Evolutionary conservation across 2,888 invertebrate species (phyloP), one percentile per base, ranked within the genome.

Genomic region (Pristionchus arcanus): DNA sequence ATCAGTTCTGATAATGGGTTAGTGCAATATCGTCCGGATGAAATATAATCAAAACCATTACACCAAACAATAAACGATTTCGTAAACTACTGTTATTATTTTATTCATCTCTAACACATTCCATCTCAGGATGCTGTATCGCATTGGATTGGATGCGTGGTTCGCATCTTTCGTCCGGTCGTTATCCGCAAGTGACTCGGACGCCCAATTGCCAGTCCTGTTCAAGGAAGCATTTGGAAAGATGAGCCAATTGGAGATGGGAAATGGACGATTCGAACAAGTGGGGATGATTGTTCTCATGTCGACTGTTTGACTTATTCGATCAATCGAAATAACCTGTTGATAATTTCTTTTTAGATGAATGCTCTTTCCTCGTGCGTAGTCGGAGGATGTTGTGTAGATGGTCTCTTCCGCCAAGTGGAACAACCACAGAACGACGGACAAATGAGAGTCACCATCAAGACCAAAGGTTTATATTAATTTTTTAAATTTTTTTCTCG

Each of bases 181-280:
- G 34, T 4, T 74, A 16, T 16, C 34, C 34, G 74, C 34, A 16
- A 25, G 19, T 9, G 37, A 74, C 16, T 37, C 74, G 74, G 25
- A 37, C 15, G 34, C 34, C 11, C 74, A 37, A 25, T 21, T 74
- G 9, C 25, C 15, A 4, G 37, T 5, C 5, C 34, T 74, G 15
- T 74, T 74, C 74, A 25, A 16, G 19, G 19, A 34, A 15, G 4
- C 34, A 34, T 74, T 74, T 34, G 34, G 25, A 9, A 74, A n/a
- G n/a, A 21, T 74, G 19, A 74, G 13, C 16, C 37, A 34, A 21
- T 19, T 74, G 19, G 74, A 34, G 34, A 74, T 74, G 74, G 74
- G 74, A 74, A 34, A 74, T 21, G 37, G 19, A 15, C 74, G 74
- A 74, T 74, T 74, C 74, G 74, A 74, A 25, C 15, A 74, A 37